A percentile compares a stretch with the other conserved stretches of the same genome.
Evolutionary conservation across 2,113 vertebrate species (phyloP).

Genomic region (Alethe diademata): DNA sequence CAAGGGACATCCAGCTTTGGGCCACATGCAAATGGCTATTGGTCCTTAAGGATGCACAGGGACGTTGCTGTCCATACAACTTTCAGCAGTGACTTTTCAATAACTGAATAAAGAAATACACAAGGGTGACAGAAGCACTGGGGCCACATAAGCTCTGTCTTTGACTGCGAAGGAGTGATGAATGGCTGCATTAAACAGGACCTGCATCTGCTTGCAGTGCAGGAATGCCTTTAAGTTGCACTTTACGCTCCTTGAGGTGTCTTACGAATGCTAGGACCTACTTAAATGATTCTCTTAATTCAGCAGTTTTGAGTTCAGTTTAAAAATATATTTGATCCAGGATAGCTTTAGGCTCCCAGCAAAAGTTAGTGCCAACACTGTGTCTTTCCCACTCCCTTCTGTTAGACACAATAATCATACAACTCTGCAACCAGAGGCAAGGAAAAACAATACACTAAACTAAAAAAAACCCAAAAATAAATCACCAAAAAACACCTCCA

Average conservation of each 20-base stretch:
- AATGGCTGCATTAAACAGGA: not conserved
- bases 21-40: not conserved
- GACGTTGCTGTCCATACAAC: not conserved
- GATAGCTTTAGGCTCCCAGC: not conserved
- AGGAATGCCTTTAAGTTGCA: not conserved
- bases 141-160: rapidly evolving
- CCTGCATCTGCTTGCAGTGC: not conserved
- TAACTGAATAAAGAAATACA: not conserved
- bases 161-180: not conserved
- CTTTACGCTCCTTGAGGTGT: not conserved
- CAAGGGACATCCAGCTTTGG: rapidly evolving
- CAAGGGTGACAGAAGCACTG: rapidly evolving
- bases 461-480: not conserved
- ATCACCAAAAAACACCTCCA: not conserved
- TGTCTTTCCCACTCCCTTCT: not conserved
- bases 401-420: not conserved
- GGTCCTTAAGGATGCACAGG: not conserved
- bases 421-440: not conserved
- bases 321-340: not conserved
- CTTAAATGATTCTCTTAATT: not conserved
- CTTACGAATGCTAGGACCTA: not conserved
- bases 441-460: not conserved
- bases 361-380: not conserved
- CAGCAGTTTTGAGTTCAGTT: not conserved
- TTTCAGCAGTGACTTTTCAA: not conserved